Evolutionary conservation across 2,888 invertebrate species (phyloP).

Genomic region (Caenorhabditis auriculariae): DNA sequence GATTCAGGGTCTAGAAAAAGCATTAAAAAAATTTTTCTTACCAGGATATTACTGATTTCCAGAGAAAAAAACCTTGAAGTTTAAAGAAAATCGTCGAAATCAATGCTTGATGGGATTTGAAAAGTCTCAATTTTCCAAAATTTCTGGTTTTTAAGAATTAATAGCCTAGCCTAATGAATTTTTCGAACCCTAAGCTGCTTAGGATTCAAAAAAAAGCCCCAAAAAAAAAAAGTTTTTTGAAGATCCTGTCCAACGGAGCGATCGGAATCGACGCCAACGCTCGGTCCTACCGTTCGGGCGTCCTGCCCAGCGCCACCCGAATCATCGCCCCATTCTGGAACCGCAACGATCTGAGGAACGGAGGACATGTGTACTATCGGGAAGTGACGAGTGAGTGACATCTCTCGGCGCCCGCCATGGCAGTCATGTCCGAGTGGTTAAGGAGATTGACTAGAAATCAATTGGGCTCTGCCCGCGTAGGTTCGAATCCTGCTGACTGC

Average conservation of each 20-base stretch:
- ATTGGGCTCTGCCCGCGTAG: conserved; percentile 59
- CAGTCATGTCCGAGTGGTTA: conserved; percentile 62
- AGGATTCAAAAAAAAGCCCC: too few relatives aligned
- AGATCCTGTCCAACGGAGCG: conserved; percentile 60
- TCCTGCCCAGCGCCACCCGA: conserved; percentile 29
- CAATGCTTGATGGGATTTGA: too few relatives aligned
- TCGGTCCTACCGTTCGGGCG: conserved; percentile 40
- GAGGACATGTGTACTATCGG: conserved; percentile 61
- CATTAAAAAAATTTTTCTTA: too few relatives aligned
- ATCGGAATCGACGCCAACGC: conserved; percentile 57
- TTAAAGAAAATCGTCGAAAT: too few relatives aligned
- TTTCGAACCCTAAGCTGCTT: too few relatives aligned
- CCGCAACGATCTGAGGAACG: conserved; percentile 60
- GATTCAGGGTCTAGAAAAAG: too few relatives aligned
- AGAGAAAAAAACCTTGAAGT: too few relatives aligned
- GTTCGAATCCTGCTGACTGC: conserved; percentile 49
- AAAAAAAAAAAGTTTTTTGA: conserved; percentile 3
- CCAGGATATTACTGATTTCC: too few relatives aligned
- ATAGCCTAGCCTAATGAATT: too few relatives aligned
- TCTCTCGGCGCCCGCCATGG: too few relatives aligned
- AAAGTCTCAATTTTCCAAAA: too few relatives aligned
- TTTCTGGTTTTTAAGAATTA: too few relatives aligned
- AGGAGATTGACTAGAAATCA: conserved; percentile 63
- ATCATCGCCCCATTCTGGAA: conserved; percentile 64
- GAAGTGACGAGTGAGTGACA: conserved; percentile 58